Evolutionary conservation across 2,797 vertebrate genomes (phyloP).

Genomic region (Phrynocephalus vlangalii): DNA sequence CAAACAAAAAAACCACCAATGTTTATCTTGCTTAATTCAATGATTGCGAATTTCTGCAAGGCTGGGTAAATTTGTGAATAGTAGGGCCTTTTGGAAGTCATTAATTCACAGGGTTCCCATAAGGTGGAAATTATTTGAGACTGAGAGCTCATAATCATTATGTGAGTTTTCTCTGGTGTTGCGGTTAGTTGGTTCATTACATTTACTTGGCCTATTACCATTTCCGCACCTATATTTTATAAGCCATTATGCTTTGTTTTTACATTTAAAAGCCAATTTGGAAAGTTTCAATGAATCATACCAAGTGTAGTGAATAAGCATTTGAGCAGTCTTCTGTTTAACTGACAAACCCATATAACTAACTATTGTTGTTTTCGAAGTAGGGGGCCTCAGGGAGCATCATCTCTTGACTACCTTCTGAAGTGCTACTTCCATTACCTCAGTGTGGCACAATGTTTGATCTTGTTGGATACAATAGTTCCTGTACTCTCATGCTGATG

Average conservation of each 20-base stretch:
- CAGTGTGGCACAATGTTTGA: background rate
- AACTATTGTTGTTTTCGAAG: background rate
- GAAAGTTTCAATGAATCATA: background rate
- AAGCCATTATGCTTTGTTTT: background rate
- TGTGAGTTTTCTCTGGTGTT: background rate
- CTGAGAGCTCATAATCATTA: no score
- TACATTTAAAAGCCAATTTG: background rate
- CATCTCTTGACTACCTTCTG: background rate
- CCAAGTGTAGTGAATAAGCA: background rate
- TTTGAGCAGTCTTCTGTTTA: background rate
- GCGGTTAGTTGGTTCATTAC: background rate
- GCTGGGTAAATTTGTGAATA: no score
- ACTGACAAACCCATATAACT: background rate
- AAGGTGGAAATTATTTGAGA: no score
- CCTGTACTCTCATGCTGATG: constrained; percentile 16
- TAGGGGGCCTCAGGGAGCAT: background rate
- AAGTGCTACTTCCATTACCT: background rate
- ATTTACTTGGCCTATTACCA: background rate
- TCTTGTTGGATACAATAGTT: constrained; percentile 33
- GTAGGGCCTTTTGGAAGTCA: no score
- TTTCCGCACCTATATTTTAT: background rate
- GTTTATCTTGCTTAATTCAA: background rate
- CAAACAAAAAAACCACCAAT: background rate
- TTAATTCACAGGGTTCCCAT: no score
- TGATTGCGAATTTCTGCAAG: background rate